Conservation (phyloP, 2,797 vertebrate genomes). For the Xerus rutilus region DNA sequence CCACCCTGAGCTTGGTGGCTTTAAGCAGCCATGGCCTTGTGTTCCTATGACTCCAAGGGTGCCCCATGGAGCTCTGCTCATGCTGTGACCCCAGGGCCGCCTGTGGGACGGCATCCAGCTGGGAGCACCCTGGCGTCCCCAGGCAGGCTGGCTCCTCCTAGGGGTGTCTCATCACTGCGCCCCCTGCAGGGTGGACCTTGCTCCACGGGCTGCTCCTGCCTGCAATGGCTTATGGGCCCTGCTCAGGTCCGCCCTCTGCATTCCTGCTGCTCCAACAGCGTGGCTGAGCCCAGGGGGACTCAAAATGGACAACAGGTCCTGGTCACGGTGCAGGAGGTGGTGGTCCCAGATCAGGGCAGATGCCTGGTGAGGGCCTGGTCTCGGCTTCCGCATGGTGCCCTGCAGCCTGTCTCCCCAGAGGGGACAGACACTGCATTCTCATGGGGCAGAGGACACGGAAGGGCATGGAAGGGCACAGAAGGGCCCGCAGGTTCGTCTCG, state of each 20-base stretch:
- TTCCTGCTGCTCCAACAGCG: not conserved
- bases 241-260: too few relatives aligned
- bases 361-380: not conserved
- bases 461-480: not conserved
- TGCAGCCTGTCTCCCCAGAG: not conserved
- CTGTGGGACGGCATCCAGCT: not conserved
- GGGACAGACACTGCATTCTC: not conserved
- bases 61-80: fast-evolving
- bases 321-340: fast-evolving
- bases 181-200: not conserved
- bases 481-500: not conserved
- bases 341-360: too few relatives aligned
- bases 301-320: fast-evolving
- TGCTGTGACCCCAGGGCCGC: not conserved
- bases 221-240: not conserved
- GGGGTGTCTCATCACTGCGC: fast-evolving
- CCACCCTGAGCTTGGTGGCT: not conserved
- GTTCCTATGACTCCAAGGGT: not conserved
- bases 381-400: not conserved
- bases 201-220: too few relatives aligned
- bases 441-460: not conserved
- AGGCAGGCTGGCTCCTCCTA: not conserved
- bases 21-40: too few relatives aligned
- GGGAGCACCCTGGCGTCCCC: fast-evolving
- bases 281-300: not conserved